These are phyloP conservation scores for Mirza zaza DNA, from an alignment of 2,113 vertebrate species.

Conservation along the genomic window DNA sequence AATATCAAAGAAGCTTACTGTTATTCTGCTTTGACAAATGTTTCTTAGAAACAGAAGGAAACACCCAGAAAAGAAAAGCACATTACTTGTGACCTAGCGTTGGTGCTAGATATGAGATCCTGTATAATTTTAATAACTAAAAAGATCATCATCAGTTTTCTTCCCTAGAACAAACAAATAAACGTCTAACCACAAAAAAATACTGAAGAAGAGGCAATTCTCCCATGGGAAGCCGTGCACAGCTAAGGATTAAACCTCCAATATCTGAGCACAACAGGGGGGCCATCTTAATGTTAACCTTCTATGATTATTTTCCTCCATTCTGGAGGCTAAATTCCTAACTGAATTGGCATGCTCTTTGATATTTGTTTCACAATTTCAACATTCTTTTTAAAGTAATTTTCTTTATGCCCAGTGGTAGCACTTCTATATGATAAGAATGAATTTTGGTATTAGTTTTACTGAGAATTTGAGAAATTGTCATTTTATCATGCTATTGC, in stretches of 20 bases:
- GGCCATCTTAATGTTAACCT: slow-evolving; percentile 18
- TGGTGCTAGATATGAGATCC: background rate
- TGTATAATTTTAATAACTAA: slow-evolving; percentile 27
- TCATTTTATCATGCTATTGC: slow-evolving; percentile 11
- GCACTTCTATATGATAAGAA: slow-evolving; percentile 24
- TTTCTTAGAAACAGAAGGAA: background rate
- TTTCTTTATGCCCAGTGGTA: slow-evolving; percentile 39
- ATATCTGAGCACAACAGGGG: slow-evolving; percentile 2
- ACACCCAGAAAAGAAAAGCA: background rate
- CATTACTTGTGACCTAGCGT: background rate
- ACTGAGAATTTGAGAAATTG: slow-evolving; percentile 17
- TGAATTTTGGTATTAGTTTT: slow-evolving; percentile 22
- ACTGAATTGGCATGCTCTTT: slow-evolving; percentile 17
- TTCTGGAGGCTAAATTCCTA: slow-evolving; percentile 18
- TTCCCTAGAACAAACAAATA: background rate
- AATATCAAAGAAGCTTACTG: background rate
- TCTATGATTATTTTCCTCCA: background rate
- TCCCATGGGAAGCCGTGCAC: background rate
- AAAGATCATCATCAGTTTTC: background rate
- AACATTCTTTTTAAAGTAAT: slow-evolving; percentile 26
- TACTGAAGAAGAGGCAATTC: background rate
- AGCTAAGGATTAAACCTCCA: slow-evolving; percentile 31
- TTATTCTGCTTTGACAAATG: background rate
- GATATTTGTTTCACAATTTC: slow-evolving; percentile 10
- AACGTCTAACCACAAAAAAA: background rate